phyloP scores from a whole-genome alignment of 2,113 vertebrate genomes.

The Xenopus laevis region DNA sequence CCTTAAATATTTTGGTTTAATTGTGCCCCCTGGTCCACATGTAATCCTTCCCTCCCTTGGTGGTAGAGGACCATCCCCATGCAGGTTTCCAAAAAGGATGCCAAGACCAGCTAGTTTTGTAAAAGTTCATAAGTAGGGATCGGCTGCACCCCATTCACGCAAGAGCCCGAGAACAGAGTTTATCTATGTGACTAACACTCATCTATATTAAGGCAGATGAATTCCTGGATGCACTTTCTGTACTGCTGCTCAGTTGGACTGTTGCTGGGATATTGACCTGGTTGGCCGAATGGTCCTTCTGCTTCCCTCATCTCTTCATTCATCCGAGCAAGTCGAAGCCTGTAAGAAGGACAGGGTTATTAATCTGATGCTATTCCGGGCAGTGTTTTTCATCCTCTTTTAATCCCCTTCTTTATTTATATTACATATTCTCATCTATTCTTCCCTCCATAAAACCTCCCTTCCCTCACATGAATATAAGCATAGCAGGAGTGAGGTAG shows the following conservation, averaged over 20 bases:
- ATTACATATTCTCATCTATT: no score
- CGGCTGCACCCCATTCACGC: constrained; percentile 36
- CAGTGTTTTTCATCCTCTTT: no score
- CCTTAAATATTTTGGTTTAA: constrained; percentile 33
- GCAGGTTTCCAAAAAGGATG: constrained; percentile 48
- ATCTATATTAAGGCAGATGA: constrained; percentile 91
- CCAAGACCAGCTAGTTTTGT: constrained; percentile 39
- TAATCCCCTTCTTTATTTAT: no score
- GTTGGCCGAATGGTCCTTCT: constrained; percentile 84
- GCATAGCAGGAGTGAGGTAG: no score
- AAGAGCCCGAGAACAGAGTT: constrained; percentile 30
- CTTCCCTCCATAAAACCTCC: no score
- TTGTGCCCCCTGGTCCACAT: constrained; percentile 39
- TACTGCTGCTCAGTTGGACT: constrained; percentile 96
- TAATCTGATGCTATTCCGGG: no score
- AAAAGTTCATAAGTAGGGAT: constrained; percentile 47
- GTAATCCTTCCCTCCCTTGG: constrained; percentile 32
- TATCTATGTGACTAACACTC: constrained; percentile 69
- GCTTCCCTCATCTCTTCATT: constrained; percentile 96
- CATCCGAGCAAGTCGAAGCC: constrained; percentile 92
- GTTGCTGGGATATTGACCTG: constrained; percentile 83
- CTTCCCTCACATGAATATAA: no score
- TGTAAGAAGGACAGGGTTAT: constrained; percentile 46
- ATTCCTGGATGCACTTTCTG: constrained; percentile 94
- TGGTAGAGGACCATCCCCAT: constrained; percentile 32